Evolutionary conservation across 2,888 invertebrate genomes (phyloP).

Genomic region (Sinhomidia bicolor): DNA sequence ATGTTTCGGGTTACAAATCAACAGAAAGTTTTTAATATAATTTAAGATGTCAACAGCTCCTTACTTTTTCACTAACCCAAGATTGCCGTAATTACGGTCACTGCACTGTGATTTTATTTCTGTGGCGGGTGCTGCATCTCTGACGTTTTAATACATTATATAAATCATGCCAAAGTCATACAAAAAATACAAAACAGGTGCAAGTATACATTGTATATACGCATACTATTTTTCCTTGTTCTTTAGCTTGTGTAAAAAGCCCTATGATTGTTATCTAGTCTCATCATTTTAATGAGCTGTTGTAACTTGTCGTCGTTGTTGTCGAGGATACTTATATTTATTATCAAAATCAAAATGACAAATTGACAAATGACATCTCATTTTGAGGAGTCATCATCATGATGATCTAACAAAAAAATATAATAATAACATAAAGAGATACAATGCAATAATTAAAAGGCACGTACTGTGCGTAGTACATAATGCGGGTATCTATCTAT

Average conservation of each 20-base stretch:
- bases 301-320: neutral
- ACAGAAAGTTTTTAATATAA: too few species aligned
- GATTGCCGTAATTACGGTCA: too few species aligned
- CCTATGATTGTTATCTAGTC: neutral
- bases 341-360: slow-evolving; percentile 28
- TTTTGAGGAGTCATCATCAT: slow-evolving; percentile 27
- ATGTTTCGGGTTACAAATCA: too few species aligned
- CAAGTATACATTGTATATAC: too few species aligned
- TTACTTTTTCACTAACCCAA: too few species aligned
- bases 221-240: neutral
- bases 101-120: too few species aligned
- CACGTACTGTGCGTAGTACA: neutral
- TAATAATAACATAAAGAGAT: neutral
- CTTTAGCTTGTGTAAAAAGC: neutral
- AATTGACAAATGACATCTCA: slow-evolving; percentile 53
- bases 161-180: too few species aligned
- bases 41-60: too few species aligned
- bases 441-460: slow-evolving; percentile 10
- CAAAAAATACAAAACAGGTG: too few species aligned
- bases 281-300: slow-evolving; percentile 7
- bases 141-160: too few species aligned
- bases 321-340: neutral
- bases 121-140: too few species aligned
- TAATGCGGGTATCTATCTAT: neutral
- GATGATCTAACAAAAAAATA: neutral